Evolutionary conservation across 2,113 vertebrate species (phyloP), one percentile per base, ranked within the genome.

Genomic region (Neofelis nebulosa): DNA sequence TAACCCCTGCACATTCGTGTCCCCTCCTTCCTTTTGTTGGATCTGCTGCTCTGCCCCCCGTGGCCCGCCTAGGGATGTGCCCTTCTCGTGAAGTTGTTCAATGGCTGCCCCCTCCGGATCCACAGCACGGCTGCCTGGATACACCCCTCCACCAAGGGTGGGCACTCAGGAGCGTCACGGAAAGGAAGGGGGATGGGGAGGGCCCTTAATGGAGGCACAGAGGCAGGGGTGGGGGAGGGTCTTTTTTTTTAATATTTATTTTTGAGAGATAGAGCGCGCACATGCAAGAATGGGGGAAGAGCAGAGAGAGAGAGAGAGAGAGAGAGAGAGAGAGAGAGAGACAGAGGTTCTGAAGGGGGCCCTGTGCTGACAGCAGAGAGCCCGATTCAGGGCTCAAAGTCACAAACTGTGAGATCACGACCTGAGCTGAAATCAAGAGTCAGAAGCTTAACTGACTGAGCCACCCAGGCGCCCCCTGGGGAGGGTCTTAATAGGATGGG

Each of bases 101-200:
- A 99, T 0, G 99, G 99, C 91, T 99, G 99, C 83, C 99, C 99
- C 25, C 98, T 99, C 31, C 99, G 98, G 96, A 98, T 99, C 89
- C 99, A 99, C 96, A 99, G 99, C 55, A 99, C 99, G 0, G 99
- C 99, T 0, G 97, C 98, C 38, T 99, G 99, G 99, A 99, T 98
- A 4, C 99, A 99, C 95, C 99, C 99, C 10, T 94, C 98, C 4
- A 99, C 98, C 80, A 99, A 99, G 98, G 99, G 99, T 99, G 85
- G 69, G 97, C 65, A 25, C 25, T 88, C 63, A 3, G 16, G 57
- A 89, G 50, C 45, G n/a, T 4, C 31, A 14, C 0, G 4, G 87
- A 45, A 25, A 11, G 9, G 1, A 5, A 3, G 36, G 36, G 15
- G 68, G 50, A 4, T 10, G 5, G 69, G 25, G 25, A 33, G 41